Evolutionary conservation across 2,797 vertebrate genomes (phyloP).

Genomic region (Zenarchopterus dispar): DNA sequence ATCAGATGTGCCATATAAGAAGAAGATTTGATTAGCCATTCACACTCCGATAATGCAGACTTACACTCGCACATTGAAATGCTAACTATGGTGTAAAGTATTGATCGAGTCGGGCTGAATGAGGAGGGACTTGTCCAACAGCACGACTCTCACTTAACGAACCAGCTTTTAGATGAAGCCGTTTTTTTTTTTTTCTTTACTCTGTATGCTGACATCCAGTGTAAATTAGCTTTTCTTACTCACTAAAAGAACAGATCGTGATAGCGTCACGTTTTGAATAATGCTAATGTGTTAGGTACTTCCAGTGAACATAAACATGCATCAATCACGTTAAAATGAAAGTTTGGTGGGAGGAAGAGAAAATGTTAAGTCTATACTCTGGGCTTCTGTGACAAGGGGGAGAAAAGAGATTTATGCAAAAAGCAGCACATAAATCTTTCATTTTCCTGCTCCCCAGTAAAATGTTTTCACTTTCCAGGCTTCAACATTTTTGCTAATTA

Average conservation of each 20-base stretch:
- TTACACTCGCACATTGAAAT: conserved; percentile 16
- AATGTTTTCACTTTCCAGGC: conserved; percentile 61
- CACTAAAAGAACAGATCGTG: conserved; percentile 47
- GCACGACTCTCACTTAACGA: conserved; percentile 42
- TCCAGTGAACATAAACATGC: conserved; percentile 64
- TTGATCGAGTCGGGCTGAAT: conserved; percentile 46
- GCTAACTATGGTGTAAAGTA: conserved; percentile 23
- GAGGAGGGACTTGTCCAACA: conserved; percentile 30
- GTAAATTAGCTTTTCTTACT: conserved; percentile 63
- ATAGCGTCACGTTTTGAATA: conserved; percentile 67
- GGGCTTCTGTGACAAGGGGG: conserved; percentile 25
- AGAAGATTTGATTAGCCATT: conserved; percentile 48
- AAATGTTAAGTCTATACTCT: conserved; percentile 41
- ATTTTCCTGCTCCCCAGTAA: conserved; percentile 55
- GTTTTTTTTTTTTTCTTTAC: conserved; percentile 60
- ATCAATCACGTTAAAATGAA: conserved; percentile 59
- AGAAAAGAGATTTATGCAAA: conserved; percentile 62
- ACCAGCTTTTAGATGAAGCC: conserved; percentile 39
- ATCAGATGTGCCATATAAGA: conserved; percentile 15
- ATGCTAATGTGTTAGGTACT: conserved; percentile 71
- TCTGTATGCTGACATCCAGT: conserved; percentile 42
- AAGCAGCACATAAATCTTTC: conserved; percentile 65
- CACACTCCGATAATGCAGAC: conserved; percentile 18
- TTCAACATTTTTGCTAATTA: conserved; percentile 68
- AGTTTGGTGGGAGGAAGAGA: conserved; percentile 17